phyloP scores from a whole-genome alignment of 1,140 invertebrate species.

The Tyrophagus putrescentiae region DNA sequence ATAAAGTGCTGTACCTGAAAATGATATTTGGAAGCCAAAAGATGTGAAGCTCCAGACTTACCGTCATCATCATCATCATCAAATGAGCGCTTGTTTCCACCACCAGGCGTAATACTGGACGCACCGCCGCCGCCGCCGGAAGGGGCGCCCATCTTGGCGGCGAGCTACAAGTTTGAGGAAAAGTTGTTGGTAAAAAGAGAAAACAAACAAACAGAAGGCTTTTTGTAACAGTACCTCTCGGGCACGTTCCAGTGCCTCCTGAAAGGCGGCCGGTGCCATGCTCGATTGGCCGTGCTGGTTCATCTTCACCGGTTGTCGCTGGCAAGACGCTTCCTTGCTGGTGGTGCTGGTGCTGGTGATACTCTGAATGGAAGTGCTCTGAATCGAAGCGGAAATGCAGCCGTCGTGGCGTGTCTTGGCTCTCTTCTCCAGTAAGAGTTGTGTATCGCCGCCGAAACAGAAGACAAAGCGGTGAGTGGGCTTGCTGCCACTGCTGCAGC shows the following conservation, averaged over 20 bases:
- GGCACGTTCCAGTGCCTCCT: slow-evolving; percentile 17
- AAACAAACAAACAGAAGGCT: not conserved
- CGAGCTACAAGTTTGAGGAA: slow-evolving; percentile 8
- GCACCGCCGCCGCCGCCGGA: not conserved
- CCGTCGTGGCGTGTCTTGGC: no score
- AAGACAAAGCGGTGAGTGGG: no score
- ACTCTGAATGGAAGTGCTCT: no score
- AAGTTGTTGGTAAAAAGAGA: not conserved
- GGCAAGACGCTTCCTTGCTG: no score
- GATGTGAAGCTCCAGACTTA: not conserved
- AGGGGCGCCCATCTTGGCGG: slow-evolving; percentile 10
- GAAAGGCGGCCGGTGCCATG: not conserved
- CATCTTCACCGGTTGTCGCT: no score
- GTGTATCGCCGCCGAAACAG: no score
- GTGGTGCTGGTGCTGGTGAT: no score
- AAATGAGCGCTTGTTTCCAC: not conserved
- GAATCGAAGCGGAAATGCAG: no score
- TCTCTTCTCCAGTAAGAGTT: no score
- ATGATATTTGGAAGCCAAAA: no score
- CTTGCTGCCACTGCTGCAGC: no score
- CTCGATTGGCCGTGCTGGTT: no score
- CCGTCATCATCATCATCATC: not conserved
- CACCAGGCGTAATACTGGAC: not conserved
- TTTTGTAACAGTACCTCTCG: slow-evolving; percentile 8
- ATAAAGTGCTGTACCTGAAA: not conserved